phyloP scores from a whole-genome alignment of 2,113 vertebrate genomes.

The Clinocottus analis region DNA sequence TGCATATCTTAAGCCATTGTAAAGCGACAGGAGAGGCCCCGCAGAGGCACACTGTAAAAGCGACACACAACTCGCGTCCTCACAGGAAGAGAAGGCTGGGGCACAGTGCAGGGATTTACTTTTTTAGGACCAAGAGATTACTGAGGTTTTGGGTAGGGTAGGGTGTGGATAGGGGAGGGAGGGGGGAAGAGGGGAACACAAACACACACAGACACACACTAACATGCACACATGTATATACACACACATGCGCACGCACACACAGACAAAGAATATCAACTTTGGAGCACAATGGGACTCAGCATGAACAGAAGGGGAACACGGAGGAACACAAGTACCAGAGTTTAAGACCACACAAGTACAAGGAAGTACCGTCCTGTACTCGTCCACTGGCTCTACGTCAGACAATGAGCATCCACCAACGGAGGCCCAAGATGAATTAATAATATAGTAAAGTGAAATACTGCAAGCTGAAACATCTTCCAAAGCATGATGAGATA shows the following conservation, averaged over 20 bases:
- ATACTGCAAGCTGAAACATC: background rate
- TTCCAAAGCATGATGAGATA: background rate
- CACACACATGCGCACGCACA: slow-evolving; percentile 11
- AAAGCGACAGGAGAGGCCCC: slow-evolving; percentile 4
- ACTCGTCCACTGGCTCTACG: background rate
- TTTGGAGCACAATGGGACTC: slow-evolving; percentile 48
- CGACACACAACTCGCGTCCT: slow-evolving; percentile 10
- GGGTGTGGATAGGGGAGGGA: background rate
- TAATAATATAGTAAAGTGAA: background rate
- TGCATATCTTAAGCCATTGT: slow-evolving; percentile 35
- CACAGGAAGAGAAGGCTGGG: slow-evolving; percentile 44
- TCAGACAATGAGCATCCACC: background rate
- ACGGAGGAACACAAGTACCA: slow-evolving; percentile 28
- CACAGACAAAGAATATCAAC: slow-evolving; percentile 24
- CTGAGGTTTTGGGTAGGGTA: slow-evolving; percentile 45
- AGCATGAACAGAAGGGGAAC: slow-evolving; percentile 44
- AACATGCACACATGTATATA: background rate
- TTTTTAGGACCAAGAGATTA: slow-evolving; percentile 70
- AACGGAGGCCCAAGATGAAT: background rate
- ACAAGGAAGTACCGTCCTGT: background rate
- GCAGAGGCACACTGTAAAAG: slow-evolving; percentile 21
- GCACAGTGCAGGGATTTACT: slow-evolving; percentile 64
- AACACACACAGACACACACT: slow-evolving; percentile 17
- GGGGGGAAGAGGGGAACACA: slow-evolving; percentile 54
- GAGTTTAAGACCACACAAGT: slow-evolving; percentile 45